These are phyloP conservation scores for Xestia sexstrigata DNA, from an alignment of 2,888 invertebrate genomes.

Conservation along the genomic window DNA sequence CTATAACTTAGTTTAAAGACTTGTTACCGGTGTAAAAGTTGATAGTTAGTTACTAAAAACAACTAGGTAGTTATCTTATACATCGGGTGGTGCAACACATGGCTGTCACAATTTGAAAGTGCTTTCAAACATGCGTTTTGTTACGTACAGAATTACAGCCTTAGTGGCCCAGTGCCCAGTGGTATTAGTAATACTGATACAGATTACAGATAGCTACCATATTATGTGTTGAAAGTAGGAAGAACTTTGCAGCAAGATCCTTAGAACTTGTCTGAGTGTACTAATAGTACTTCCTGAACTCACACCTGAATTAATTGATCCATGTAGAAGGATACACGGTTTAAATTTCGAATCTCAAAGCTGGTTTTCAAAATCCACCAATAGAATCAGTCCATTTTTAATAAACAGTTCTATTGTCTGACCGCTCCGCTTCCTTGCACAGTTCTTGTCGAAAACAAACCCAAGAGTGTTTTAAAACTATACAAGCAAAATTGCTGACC, in stretches of 20 bases:
- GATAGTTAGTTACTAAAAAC: slow-evolving; percentile 6
- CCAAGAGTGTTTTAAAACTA: background rate
- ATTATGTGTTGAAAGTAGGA: slow-evolving; percentile 11
- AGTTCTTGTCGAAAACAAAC: background rate
- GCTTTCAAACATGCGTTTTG: slow-evolving; percentile 39
- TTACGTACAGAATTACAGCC: slow-evolving; percentile 37
- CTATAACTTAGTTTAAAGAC: background rate
- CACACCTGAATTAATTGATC: background rate
- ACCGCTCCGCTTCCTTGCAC: background rate
- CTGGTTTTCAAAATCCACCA: background rate
- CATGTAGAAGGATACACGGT: background rate
- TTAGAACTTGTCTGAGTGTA: background rate
- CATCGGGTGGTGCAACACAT: slow-evolving; percentile 24
- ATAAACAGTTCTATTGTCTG: background rate
- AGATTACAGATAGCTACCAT: background rate
- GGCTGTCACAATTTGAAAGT: slow-evolving; percentile 44
- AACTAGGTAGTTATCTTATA: slow-evolving; percentile 32
- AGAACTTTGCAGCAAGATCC: background rate
- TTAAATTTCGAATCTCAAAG: background rate
- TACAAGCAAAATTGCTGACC: background rate
- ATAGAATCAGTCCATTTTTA: background rate
- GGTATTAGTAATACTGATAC: background rate
- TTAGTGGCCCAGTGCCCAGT: slow-evolving; percentile 18
- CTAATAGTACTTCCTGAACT: background rate
- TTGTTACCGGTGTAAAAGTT: slow-evolving; percentile 16